Base-by-base conservation (phyloP, 1,140 invertebrate genomes). In the Drosophila saltans region DNA sequence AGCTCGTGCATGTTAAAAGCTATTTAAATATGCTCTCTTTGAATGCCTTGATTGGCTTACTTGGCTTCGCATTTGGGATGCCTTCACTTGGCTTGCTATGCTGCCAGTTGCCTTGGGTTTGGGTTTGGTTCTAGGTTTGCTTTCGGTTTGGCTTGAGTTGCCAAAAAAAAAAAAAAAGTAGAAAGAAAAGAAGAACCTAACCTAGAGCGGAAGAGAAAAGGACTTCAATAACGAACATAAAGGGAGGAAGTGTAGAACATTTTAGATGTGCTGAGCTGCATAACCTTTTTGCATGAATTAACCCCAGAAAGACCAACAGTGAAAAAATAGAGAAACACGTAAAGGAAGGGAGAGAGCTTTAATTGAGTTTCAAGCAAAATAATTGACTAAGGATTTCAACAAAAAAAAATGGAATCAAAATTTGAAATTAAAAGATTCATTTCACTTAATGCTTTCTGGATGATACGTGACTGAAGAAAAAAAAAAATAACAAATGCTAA, bases 11-110 rank as follows among this genome's bases (percentile, higher is more conserved):
- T 86, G 83, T 77, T 88, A 89, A 88, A 89, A 88, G 84, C 83
- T 88, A 88, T 88, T 88, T 88, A 88, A 88, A 89, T 88, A 88
- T 88, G 84, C 83, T 88, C 83, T 88, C 83, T 88, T 80, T 88
- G 83, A 88, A 88, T 88, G 80, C 81, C 84, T 89, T 88, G 83
- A 88, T 88, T 88, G 83, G 83, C 83, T 89, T 58, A 74, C 78
- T 71, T 80, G 84, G 63, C 66, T 69, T 68, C 69, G 52, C 64
- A 69, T 36, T 75, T 26, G 60, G 74, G 43, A 76, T 77, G 75
- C 63, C 78, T 69, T 69, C 63, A 58, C 72, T 61, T 40, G 59
- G 40, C 74, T 67, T 80, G 56, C 64, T 55, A 70, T 36, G 48
- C 45, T 36, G 48, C 16, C 45, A 24, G 55, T 70, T 69, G 63